Percentiles rank a stretch among this genome's conserved stretches.
These are phyloP conservation scores for Sebastiscus albofasciatus DNA, from an alignment of 2,797 vertebrate genomes.

Conservation along the genomic window DNA sequence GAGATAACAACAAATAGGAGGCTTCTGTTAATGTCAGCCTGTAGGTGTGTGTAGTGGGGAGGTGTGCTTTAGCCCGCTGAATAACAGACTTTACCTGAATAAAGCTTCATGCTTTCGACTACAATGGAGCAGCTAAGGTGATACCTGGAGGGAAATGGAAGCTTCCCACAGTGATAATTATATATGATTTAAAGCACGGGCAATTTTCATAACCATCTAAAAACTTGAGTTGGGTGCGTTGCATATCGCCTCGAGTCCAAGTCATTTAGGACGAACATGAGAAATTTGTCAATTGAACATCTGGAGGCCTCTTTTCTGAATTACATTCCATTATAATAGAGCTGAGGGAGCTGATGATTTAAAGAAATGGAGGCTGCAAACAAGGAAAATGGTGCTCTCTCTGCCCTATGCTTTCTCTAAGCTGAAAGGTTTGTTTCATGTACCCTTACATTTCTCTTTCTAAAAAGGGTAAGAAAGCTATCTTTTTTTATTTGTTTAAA, in stretches of 20 bases:
- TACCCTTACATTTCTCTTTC: neutral
- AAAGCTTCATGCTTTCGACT: slow-evolving; percentile 24
- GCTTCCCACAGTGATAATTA: slow-evolving; percentile 47
- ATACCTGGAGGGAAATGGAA: slow-evolving; percentile 35
- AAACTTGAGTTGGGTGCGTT: neutral
- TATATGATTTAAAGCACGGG: slow-evolving; percentile 20
- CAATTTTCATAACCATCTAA: slow-evolving; percentile 26
- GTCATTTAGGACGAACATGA: neutral
- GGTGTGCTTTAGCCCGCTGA: slow-evolving; percentile 41
- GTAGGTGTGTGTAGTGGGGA: slow-evolving; percentile 43
- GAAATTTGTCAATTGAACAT: slow-evolving; percentile 19
- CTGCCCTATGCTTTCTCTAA: neutral
- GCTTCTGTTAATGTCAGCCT: slow-evolving; percentile 63
- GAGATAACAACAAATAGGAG: slow-evolving; percentile 52
- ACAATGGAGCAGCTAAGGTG: slow-evolving; percentile 50
- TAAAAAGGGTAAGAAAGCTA: neutral
- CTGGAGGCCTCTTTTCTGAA: slow-evolving; percentile 19
- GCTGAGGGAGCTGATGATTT: neutral
- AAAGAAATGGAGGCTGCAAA: slow-evolving; percentile 4
- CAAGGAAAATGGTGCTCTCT: neutral
- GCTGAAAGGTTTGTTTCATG: neutral
- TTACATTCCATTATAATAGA: neutral
- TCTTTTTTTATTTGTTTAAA: neutral
- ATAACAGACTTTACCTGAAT: slow-evolving; percentile 43
- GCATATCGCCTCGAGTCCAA: neutral